Percentiles rank a stretch among this genome's conserved stretches.
phyloP scores from a whole-genome alignment of 2,113 vertebrate species.

The Echinops telfairi region DNA sequence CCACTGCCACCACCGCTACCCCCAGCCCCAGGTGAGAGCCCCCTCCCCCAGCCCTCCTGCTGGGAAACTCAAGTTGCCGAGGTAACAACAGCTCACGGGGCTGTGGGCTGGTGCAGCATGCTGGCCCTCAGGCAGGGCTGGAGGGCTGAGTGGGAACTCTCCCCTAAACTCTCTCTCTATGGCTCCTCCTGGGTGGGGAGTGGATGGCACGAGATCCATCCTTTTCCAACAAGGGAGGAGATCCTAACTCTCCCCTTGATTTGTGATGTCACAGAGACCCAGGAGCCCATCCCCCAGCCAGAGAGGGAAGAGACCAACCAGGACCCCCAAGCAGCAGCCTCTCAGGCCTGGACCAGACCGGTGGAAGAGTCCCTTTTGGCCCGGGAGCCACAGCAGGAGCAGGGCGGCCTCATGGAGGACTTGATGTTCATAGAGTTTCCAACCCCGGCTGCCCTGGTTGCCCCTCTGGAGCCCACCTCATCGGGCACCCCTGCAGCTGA shows the following conservation, averaged over 20 bases:
- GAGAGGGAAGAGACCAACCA: slow-evolving; percentile 68
- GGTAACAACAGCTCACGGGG: background rate
- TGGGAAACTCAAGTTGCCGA: background rate
- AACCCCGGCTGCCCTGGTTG: slow-evolving; percentile 76
- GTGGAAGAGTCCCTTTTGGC: slow-evolving; percentile 71
- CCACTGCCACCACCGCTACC: slow-evolving; percentile 83
- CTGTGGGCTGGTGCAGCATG: background rate
- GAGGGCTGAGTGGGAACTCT: background rate
- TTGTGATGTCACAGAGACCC: slow-evolving; percentile 65
- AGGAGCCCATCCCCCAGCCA: slow-evolving; percentile 55
- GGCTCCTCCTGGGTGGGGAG: background rate
- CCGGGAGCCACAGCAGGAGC: slow-evolving; percentile 70
- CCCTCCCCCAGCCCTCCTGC: background rate
- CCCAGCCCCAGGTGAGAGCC: slow-evolving; percentile 73
- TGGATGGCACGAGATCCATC: background rate
- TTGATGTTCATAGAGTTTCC: slow-evolving; percentile 81
- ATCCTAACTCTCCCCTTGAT: background rate
- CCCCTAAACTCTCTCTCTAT: background rate
- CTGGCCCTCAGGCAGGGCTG: background rate
- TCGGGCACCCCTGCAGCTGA: slow-evolving; percentile 47
- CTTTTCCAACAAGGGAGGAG: background rate
- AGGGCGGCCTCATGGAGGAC: slow-evolving; percentile 81
- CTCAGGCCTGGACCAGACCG: slow-evolving; percentile 80
- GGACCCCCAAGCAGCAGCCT: slow-evolving; percentile 46
- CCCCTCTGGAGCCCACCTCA: slow-evolving; percentile 44